Evolutionary conservation across 2,797 vertebrate genomes (phyloP), one percentile per base, ranked within the genome.

Genomic region (Apogon hyalosoma): DNA sequence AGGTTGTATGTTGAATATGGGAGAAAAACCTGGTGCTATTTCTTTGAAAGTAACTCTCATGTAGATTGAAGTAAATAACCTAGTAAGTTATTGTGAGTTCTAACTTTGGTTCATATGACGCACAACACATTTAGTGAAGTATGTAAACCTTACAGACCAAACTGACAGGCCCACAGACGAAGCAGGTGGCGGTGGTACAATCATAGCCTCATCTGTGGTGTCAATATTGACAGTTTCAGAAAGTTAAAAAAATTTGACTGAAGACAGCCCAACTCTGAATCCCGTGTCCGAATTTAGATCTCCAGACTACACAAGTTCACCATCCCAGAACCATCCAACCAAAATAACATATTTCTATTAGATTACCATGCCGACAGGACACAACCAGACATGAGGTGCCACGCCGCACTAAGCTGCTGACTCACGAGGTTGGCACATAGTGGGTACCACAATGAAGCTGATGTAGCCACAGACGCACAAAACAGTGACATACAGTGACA

Each of bases 281-380:
- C 64, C 10, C 3, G 41, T 63, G 58, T 80, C 73, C 75, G 65
- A 49, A 78, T 71, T 76, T 57, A 45, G 38, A 73, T 63, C 60
- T 61, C 70, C 78, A 87, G 87, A 90, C 87, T 87, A 84, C 74
- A 90, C 79, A 88, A 77, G 41, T 64, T 56, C 14, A 65, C 64
- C 73, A 51, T 63, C 50, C 65, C 18, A 28, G 62, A 82, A 88
- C 41, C 62, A 75, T 64, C 63, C 69, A 52, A 73, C 77, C 68
- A 79, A 84, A 87, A 90, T 79, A 78, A 57, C 76, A 79, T 47
- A 49, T 72, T 76, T 77, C 58, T 69, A 73, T 74, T 75, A 69
- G 74, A 79, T 80, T 64, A 79, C 74, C 79, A 85, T 82, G 73
- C 60, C 79, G 28, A 87, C 78, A 43, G 68, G 65, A 75, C 67